Evolutionary conservation across 2,888 invertebrate genomes (phyloP), one percentile per base, ranked within the genome.

Genomic region (Epinotia brunnichana): DNA sequence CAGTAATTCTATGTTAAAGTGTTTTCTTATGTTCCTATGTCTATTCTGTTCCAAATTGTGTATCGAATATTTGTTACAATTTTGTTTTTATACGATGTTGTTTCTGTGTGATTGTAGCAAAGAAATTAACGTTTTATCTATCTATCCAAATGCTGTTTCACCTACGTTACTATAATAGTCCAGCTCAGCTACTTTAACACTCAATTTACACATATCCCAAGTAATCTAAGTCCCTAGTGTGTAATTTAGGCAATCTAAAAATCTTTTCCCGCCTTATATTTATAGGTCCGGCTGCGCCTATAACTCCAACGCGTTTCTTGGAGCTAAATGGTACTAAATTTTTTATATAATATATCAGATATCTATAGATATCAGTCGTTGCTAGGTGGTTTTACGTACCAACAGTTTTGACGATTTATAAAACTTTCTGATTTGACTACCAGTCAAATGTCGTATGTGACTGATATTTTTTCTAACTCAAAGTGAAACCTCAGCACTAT

Each of bases 221-320:
- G 60, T 11, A 57, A 57, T 9, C 56, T 11, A 19, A 63, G 13
- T 51, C 70, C 70, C 63, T 2, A 35, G 39, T 57, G 70, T 59
- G 9, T 57, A 3, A n/a, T 64, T 63, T 63, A 70, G 63, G 51
- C 21, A n/a, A 51, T 63, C 63, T 70, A 70, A 70, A 29, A 64
- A 64, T 51, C 63, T 64, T 70, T 64, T 57, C 51, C 5, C 17
- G 41, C 56, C 5, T n/a, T 48, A 57, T 48, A n/a, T 3, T n/a
- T 48, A 51, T 48, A 48, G 48, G 44, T 35, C 39, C 51, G 51
- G 48, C 13, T 21, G 24, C 21, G 19, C 11, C 7, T 35, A 15
- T 70, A 3, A 19, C 21, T 24, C 64, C 70, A 35, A 70, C 70
- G 63, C 35, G 11, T 44, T 48, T 17, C 24, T 35, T 10, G 39